Evolutionary conservation across 2,797 vertebrate genomes (phyloP).

Genomic region (Sebastes vulpes): DNA sequence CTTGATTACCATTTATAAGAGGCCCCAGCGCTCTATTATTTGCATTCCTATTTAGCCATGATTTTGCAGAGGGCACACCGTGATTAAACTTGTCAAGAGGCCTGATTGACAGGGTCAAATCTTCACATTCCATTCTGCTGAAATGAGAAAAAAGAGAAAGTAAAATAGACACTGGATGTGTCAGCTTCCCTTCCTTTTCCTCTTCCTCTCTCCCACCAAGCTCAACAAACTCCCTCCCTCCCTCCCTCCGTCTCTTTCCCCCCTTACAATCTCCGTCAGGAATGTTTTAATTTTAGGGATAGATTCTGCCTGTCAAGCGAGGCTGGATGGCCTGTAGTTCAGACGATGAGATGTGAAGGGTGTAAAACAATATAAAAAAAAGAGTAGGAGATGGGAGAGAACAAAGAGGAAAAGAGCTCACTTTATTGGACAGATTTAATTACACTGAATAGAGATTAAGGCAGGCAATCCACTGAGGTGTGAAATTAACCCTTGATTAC

Average conservation of each 20-base stretch:
- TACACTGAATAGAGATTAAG: conserved; percentile 99
- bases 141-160: conserved; percentile 89
- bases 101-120: conserved; percentile 99
- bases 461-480: conserved; percentile 96
- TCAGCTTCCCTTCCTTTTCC: conserved; percentile 90
- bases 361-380: conserved; percentile 91
- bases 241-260: conserved; percentile 1
- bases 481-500: conserved; percentile 99
- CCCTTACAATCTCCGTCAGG: conserved; percentile 93
- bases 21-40: conserved; percentile 97
- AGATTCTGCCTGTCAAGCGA: conserved; percentile 95
- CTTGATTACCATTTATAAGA: conserved; percentile 99
- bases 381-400: conserved; percentile 85
- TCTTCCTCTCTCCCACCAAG: conserved; percentile 74
- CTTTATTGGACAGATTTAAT: conserved; percentile 99
- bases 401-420: conserved; percentile 96
- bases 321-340: conserved; percentile 92
- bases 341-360: conserved; percentile 96
- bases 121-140: conserved; percentile 96
- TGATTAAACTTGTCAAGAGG: conserved; percentile 99
- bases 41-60: conserved; percentile 99
- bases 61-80: conserved; percentile 96
- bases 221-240: conserved; percentile 63
- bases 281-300: conserved; percentile 99
- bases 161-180: conserved; percentile 88